These are phyloP conservation scores for Hylaeus volcanicus DNA, from an alignment of 1,140 invertebrate species.

Conservation along the genomic window DNA sequence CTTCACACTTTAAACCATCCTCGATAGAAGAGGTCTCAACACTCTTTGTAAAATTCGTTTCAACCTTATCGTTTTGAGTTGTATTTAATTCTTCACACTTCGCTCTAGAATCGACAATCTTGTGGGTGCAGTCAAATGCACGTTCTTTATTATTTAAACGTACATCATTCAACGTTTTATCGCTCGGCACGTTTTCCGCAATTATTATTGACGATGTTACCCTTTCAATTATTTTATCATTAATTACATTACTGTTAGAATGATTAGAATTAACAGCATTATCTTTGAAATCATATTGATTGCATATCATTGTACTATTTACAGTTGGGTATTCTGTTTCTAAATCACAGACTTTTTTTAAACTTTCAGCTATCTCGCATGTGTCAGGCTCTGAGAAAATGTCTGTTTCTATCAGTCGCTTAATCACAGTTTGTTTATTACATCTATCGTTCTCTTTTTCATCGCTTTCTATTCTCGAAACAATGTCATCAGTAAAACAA, in stretches of 20 bases:
- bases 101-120: not conserved
- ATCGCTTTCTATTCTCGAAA: slow-evolving; percentile 15
- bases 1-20: not conserved
- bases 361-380: slow-evolving; percentile 55
- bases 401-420: slow-evolving; percentile 56
- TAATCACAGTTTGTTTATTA: slow-evolving; percentile 62
- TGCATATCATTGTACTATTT: slow-evolving; percentile 53
- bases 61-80: slow-evolving; percentile 6
- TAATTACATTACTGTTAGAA: slow-evolving; percentile 49
- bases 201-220: slow-evolving; percentile 27
- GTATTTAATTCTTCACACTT: slow-evolving; percentile 12
- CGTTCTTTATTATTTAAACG: not conserved
- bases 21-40: not conserved
- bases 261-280: slow-evolving; percentile 45
- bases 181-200: not conserved
- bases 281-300: slow-evolving; percentile 52
- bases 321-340: slow-evolving; percentile 53
- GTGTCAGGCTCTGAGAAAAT: slow-evolving; percentile 44
- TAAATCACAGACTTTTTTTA: slow-evolving; percentile 63
- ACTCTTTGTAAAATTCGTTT: slow-evolving; percentile 1
- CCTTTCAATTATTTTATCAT: slow-evolving; percentile 27
- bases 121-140: not conserved
- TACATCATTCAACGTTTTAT: slow-evolving; percentile 5
- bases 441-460: slow-evolving; percentile 46
- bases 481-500: slow-evolving; percentile 41